phyloP scores from a whole-genome alignment of 2,113 vertebrate species.

The Lophura nycthemera region DNA sequence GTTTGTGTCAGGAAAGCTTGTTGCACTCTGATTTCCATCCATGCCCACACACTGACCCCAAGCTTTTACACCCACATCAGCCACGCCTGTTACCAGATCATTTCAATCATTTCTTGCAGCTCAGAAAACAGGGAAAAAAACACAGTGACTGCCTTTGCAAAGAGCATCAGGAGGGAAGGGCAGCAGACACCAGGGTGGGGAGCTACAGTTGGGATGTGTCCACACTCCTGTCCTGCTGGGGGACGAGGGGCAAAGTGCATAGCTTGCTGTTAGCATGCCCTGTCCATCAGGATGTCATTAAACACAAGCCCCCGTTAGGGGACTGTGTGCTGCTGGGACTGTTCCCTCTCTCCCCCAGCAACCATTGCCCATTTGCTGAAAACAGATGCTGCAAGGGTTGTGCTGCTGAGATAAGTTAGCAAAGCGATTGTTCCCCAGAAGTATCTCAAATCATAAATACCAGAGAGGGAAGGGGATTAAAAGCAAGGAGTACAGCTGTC shows the following conservation, averaged over 20 bases:
- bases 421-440: accelerated
- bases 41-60: accelerated
- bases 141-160: neutral
- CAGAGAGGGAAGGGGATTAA: neutral
- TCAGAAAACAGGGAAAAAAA: neutral
- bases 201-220: neutral
- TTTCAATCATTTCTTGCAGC: neutral
- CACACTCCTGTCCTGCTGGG: neutral
- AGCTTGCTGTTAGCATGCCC: neutral
- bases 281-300: no score
- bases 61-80: neutral
- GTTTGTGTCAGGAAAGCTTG: neutral
- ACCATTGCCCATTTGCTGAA: neutral
- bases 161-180: neutral
- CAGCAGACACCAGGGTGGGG: neutral
- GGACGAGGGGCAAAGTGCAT: neutral
- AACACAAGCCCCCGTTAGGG: neutral
- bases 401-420: neutral
- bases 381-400: neutral
- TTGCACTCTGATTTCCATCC: neutral
- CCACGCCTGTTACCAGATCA: neutral
- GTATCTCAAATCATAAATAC: neutral
- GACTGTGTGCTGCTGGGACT: neutral
- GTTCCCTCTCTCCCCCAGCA: neutral
- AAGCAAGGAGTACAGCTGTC: neutral